Percentiles rank a stretch among this genome's conserved stretches.
Evolutionary conservation across 2,797 vertebrate genomes (phyloP).

Genomic region (Nyctibius grandis): DNA sequence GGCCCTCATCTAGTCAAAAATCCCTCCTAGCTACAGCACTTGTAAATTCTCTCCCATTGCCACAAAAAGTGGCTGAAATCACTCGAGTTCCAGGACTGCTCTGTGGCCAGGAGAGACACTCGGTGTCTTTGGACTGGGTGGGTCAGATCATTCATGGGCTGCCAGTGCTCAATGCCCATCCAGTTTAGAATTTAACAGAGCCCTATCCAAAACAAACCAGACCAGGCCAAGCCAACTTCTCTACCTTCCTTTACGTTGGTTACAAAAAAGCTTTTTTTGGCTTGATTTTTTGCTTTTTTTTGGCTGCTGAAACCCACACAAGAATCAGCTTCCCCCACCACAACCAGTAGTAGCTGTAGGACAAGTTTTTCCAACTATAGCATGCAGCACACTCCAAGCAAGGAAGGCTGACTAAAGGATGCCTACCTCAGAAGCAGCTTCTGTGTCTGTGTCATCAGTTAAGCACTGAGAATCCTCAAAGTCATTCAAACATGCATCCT

Average conservation of each 20-base stretch:
- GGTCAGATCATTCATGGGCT: not conserved
- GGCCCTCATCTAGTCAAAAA: not conserved
- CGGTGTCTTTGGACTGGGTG: not conserved
- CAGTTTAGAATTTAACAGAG: not conserved
- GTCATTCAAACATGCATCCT: slow-evolving; percentile 70
- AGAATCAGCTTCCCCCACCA: not conserved
- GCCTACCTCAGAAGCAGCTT: slow-evolving; percentile 86
- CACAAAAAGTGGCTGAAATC: not conserved
- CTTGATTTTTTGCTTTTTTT: not conserved
- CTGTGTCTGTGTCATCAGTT: slow-evolving; percentile 90
- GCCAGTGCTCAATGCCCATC: not conserved
- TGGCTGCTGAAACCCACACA: not conserved
- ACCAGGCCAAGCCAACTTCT: not conserved
- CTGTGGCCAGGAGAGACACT: not conserved
- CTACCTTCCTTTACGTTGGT: not conserved
- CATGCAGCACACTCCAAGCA: not conserved
- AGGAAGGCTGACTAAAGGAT: not conserved
- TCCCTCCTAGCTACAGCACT: not conserved
- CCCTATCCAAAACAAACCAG: not conserved
- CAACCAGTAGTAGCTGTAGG: not conserved
- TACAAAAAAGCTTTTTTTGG: not conserved
- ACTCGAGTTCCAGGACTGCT: not conserved
- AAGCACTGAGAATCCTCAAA: slow-evolving; percentile 89
- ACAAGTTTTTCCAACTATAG: not conserved
- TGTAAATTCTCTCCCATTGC: not conserved